phyloP scores from a whole-genome alignment of 2,888 invertebrate species.

The Nebria salina region DNA sequence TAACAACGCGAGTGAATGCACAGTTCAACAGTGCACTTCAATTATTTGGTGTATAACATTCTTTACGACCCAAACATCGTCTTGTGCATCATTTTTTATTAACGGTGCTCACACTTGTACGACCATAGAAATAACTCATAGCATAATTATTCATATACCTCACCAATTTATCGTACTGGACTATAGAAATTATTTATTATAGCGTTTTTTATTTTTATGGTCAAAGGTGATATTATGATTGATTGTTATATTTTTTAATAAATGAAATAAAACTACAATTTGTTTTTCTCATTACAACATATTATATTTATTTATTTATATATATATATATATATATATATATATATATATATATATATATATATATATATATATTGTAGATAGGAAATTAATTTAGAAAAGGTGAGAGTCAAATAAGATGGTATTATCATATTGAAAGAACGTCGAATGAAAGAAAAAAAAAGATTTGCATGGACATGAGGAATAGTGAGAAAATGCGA shows the following conservation, averaged over 20 bases:
- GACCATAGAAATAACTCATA: not conserved
- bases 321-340: too few species aligned
- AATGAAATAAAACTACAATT: too few species aligned
- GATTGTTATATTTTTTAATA: not conserved
- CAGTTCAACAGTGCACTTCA: not conserved
- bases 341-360: too few species aligned
- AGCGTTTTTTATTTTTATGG: not conserved
- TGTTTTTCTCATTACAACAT: too few species aligned
- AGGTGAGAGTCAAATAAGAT: too few species aligned
- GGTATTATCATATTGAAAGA: too few species aligned
- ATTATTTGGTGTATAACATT: not conserved
- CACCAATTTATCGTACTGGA: not conserved
- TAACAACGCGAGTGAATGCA: not conserved
- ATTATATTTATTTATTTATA: too few species aligned
- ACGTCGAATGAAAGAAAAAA: too few species aligned
- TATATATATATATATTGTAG: too few species aligned
- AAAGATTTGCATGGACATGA: too few species aligned
- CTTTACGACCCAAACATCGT: not conserved
- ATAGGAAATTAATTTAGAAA: too few species aligned
- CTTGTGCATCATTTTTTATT: slow-evolving; percentile 1
- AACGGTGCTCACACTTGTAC: not conserved
- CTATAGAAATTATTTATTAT: not conserved
- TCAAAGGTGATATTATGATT: not conserved
- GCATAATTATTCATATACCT: not conserved
- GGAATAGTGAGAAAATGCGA: too few species aligned